Base-by-base conservation (phyloP, 1,140 invertebrate genomes). In the Muscidifurax raptorellus region DNA sequence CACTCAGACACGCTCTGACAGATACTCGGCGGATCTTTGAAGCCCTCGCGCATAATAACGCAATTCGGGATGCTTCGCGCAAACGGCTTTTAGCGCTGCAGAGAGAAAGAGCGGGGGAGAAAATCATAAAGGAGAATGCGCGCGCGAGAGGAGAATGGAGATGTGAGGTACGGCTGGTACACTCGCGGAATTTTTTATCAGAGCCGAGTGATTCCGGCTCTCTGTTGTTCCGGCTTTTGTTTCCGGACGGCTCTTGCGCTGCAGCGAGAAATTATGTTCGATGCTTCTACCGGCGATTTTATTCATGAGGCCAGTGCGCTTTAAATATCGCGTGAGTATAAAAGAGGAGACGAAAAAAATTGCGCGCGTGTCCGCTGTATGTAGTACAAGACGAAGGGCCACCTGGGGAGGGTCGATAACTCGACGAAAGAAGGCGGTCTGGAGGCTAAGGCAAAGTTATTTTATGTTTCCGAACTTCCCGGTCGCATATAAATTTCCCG, bases 391-490 rank as follows among this genome's bases (percentile, higher is more conserved):
- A 74, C 30, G 36, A 72, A 74, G 69, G 59, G 66, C 12, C 27
- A 59, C 30, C 66, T 18, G 9, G 69, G 69, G 69, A 81, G 47
- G 80, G 1, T 72, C 28, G 44, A 80, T 71, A 80, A 44, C 27
- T 80, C 44, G 66, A 82, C 72, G 72, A 84, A 78, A 86, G 86
- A 84, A 79, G 87, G 80, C 84, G 82, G n/a, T n/a, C 82, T 84
- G 84, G 84, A 83, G 82, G 87, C 81, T 82, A 86, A 89, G 87
- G 82, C 86, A 87, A 89, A 89, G 88, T 89, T 89, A 89, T 88
- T 89, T 89, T 89, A 89, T 88, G 88, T 87, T 89, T 87, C 88
- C 89, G 86, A 90, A 90, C 88, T 89, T 90, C 85, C 78, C 80
- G 71, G 28, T 84, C 85, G 85, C 87, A 87, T 86, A 89, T 90